Percentiles rank a stretch among this genome's conserved stretches.
Conservation (phyloP, 2,113 vertebrate genomes). For the Empidonax alnorum region DNA sequence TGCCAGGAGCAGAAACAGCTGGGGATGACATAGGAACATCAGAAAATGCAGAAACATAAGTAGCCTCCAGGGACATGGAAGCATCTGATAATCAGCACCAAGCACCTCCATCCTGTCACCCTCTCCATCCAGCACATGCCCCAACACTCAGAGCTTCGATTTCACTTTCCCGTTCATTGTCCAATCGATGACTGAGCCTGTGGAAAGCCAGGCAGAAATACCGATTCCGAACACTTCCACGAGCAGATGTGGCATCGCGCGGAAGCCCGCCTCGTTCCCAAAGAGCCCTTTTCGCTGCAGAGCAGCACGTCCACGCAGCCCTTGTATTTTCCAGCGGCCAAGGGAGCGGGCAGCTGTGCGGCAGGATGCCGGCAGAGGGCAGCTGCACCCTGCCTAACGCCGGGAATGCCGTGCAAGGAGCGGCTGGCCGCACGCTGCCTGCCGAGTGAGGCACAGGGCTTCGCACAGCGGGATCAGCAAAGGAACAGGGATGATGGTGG, state of each 20-base stretch:
- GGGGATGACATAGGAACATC: not conserved
- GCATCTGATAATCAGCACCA: not conserved
- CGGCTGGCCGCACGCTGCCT: accelerated
- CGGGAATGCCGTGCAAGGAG: not conserved
- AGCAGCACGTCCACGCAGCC: accelerated
- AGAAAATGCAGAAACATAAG: not conserved
- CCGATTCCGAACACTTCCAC: accelerated
- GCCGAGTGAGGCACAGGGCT: accelerated
- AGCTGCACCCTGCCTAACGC: constrained; percentile 48
- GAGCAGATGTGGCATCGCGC: accelerated
- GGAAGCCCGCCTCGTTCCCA: not conserved
- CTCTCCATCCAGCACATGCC: accelerated
- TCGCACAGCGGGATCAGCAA: accelerated
- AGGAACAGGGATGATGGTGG: accelerated
- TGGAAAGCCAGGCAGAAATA: not conserved
- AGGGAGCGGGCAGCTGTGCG: not conserved
- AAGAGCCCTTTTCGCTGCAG: not conserved
- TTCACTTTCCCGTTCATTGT: accelerated
- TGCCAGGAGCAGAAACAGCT: not conserved
- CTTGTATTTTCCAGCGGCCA: not conserved
- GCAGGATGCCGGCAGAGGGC: constrained; percentile 70
- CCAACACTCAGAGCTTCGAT: accelerated
- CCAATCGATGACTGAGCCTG: accelerated
- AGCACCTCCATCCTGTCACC: not conserved
- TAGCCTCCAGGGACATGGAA: not conserved